Evolutionary conservation across 2,113 vertebrate genomes (phyloP), one percentile per base, ranked within the genome.

Genomic region (Climacteris rufus): DNA sequence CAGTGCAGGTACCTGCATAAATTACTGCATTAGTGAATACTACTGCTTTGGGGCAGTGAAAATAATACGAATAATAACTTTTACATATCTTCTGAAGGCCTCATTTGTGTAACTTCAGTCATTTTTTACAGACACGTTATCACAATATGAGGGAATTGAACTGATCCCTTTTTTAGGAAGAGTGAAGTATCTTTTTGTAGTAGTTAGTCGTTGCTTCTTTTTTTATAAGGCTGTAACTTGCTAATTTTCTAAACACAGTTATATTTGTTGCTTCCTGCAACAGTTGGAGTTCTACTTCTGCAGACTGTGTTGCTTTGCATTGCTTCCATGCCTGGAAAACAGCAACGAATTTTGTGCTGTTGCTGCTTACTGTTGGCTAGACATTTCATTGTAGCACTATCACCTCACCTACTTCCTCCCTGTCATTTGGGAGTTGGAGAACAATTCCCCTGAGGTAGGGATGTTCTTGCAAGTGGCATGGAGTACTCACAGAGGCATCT

Each of bases 381-480:
- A 28, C 4, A 3, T 52, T 82, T 42, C 0, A 2, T n/a, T 35
- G 20, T 49, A 77, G 70, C 22, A 27, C 13, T 70, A 0, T 49
- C 54, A 35, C 42, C 24, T 12, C 20, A 17, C 19, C 54, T 44
- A 39, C 61, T 89, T 13, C 35, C 74, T 57, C 42, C 21, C 14
- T 74, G 37, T 65, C 40, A 47, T 54, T 70, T 93, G 16, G 18
- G 56, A 64, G 40, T 4, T 49, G 37, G 49, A 72, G 88, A 87
- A 64, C 10, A 7, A 7, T 53, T 91, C 15, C 3, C 60, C 33
- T 15, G 3, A 57, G 28, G 42, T 21, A 28, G 64, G 83, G 45
- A 15, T 23, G 8, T 57, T 86, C 45, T 49, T 88, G 18, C 28
- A 65, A 42, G 37, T 49, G 40, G 19, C 15, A 13, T 22, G 39